phyloP scores from a whole-genome alignment of 2,113 vertebrate genomes.

The Aphelocoma coerulescens region DNA sequence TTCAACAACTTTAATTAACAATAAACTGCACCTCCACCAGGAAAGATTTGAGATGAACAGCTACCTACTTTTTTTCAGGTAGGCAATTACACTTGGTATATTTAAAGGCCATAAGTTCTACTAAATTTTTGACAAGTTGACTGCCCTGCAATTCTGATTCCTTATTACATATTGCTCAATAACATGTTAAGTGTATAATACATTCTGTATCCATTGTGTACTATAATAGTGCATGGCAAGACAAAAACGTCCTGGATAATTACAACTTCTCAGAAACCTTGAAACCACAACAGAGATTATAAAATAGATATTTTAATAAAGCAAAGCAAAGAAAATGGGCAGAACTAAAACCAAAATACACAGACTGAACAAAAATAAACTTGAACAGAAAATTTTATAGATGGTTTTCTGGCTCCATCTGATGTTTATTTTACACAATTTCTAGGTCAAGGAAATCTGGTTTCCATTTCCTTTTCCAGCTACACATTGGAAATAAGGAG shows the following conservation, averaged over 20 bases:
- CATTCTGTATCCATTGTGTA: neutral
- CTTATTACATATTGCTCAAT: neutral
- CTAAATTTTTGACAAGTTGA: neutral
- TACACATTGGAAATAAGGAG: neutral
- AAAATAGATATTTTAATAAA: neutral
- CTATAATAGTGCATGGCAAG: neutral
- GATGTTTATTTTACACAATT: conserved; percentile 16
- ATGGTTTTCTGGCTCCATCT: conserved; percentile 44
- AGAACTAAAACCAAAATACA: neutral
- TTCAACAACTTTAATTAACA: neutral
- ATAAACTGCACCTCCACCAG: neutral
- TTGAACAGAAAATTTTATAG: neutral
- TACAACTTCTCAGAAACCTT: neutral
- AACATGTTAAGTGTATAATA: neutral
- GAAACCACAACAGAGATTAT: neutral
- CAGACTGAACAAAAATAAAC: neutral
- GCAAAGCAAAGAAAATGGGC: neutral
- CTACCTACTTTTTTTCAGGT: neutral
- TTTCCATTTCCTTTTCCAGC: neutral
- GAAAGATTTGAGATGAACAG: neutral
- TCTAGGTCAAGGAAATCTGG: neutral
- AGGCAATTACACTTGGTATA: neutral
- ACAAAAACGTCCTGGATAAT: neutral
- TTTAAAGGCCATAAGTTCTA: neutral
- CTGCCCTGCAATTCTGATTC: neutral